Evolutionary conservation across 2,797 vertebrate species (phyloP), one percentile per base, ranked within the genome.

Genomic region (Characodon lateralis): DNA sequence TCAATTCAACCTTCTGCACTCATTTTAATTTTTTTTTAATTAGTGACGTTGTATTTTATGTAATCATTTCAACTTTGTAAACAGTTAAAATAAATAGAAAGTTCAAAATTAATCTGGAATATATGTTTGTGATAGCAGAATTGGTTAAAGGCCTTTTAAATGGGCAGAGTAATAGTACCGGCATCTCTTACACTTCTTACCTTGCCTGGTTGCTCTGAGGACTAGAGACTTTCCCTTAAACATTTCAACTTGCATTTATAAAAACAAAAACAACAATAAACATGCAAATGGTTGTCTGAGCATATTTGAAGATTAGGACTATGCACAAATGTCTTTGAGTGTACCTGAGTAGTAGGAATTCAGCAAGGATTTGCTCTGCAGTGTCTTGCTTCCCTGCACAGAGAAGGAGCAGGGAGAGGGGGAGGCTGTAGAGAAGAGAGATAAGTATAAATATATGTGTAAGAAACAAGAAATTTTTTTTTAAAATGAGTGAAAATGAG

Each of bases 401-500:
- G 97, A 97, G 95, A 97, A 97, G 90, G 95, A 97, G 94, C 95
- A 96, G 88, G 95, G 93, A 90, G 96, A 97, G 81, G 95, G 95
- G 83, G 96, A 95, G 81, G 95, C 96, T 96, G 92, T 77, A 89
- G 86, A 55, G 43, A 50, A 74, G 80, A 80, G 59, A 53, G 56
- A 18, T 13, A 65, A 39, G 26, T 68, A 43, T 50, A 65, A 5
- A 73, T 28, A 2, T 65, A 55, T 71, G 8, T 22, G 63, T 41
- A 0, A 66, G 31, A 20, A 39, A 22, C 0, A 66, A 2, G 20
- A 41, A 20, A 24, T 39, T 41, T 1, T 35, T 58, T 58, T 26
- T 26, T 55, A 0, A 26, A 26, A 12, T 59, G 56, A 0, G 14
- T 51, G 16, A 51, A 51, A 16, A 51, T 18, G 43, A 43, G 6